Conservation (phyloP, 2,797 vertebrate species). For the Platyrinchus mystaceus region DNA sequence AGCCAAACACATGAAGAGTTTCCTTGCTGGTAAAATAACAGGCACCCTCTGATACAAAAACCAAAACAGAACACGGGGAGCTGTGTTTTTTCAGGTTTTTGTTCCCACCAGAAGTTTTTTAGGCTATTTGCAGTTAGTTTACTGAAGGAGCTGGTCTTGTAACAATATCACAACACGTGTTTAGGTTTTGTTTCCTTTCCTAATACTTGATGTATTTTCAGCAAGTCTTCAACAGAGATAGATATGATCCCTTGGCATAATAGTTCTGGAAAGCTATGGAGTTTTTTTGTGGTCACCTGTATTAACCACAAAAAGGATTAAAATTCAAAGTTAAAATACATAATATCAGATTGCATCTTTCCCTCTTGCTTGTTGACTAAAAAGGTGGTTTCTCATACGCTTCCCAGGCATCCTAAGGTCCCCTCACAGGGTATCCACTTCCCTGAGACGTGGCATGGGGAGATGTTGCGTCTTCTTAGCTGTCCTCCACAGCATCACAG, state of each 20-base stretch:
- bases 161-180: not conserved
- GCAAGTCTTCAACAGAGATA: not conserved
- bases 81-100: not conserved
- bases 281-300: not conserved
- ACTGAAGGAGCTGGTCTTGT: not conserved
- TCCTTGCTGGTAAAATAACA: not conserved
- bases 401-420: not conserved
- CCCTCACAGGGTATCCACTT: fast-evolving
- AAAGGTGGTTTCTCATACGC: not conserved
- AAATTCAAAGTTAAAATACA: not conserved
- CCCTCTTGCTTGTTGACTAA: not conserved
- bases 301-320: not conserved
- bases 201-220: not conserved
- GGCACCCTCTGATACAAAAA: not conserved
- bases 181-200: not conserved
- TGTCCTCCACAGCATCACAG: fast-evolving
- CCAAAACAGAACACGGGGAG: not conserved
- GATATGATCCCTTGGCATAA: not conserved
- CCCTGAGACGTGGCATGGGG: not conserved
- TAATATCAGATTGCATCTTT: not conserved
- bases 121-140: not conserved
- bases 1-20: not conserved
- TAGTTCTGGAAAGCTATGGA: not conserved
- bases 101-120: not conserved
- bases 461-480: not conserved